Evolutionary conservation across 2,113 vertebrate genomes (phyloP), one percentile per base, ranked within the genome.

Genomic region (Phylloscopus trochiloides): DNA sequence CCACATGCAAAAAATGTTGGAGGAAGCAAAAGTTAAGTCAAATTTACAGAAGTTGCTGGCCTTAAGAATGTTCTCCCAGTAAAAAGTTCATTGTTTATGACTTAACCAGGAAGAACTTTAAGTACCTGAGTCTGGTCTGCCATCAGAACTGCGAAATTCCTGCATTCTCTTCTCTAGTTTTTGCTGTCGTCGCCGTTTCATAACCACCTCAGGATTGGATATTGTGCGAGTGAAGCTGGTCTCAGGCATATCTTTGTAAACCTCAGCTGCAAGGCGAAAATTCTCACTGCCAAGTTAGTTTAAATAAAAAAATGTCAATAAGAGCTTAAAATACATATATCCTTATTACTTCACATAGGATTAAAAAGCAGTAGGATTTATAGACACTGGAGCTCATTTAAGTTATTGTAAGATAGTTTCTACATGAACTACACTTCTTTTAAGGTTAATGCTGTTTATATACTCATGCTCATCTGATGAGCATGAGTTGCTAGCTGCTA

Each of bases 161-260:
- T 99, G 99, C 99, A 99, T 99, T 90, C 99, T 98, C 94, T 98
- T 99, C 95, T 99, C 99, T 42, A 99, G 94, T 43, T 99, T 99
- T 94, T 99, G 99, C 93, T 99, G 99, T 45, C 99, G 94, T 31
- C 99, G 97, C 31, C 99, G 98, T 97, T 99, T 99, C 99, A 99
- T 99, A 48, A 99, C 99, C 89, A 99, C 99, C 94, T 99, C 99
- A 0, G 99, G 99, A 92, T 99, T 99, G 43, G 99, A 99, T 97
- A 99, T 99, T 21, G 99, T 99, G 32, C 99, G 97, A 17, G 99
- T 99, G 76, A 99, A 99, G 97, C 99, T 99, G 62, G 99, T 99
- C 95, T 99, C 99, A 0, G 99, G 99, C 99, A 99, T 99, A 96
- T 99, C 99, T 96, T 99, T 99, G 96, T 99, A 99, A 66, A 99